phyloP scores from a whole-genome alignment of 2,797 vertebrate species.

The Hypotaenidia philippensis region DNA sequence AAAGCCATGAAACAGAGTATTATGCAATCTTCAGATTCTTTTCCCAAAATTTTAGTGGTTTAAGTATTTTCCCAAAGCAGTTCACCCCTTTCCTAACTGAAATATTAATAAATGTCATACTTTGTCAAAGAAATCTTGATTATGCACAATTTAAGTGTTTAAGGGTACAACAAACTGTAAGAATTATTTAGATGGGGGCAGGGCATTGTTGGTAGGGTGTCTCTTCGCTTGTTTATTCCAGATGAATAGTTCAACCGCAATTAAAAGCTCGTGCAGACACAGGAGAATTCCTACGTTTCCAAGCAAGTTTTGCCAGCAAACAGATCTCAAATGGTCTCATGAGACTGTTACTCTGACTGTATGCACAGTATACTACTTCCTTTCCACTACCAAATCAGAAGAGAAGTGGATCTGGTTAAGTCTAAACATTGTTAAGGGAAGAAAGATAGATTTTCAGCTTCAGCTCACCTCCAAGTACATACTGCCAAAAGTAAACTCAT shows the following conservation, averaged over 20 bases:
- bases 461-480: not conserved
- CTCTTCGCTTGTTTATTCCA: not conserved
- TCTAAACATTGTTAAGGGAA: not conserved
- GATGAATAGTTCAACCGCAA: not conserved
- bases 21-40: not conserved
- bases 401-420: not conserved
- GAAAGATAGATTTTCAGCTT: not conserved
- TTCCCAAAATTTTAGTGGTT: not conserved
- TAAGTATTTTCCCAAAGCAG: not conserved
- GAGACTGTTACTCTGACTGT: not conserved
- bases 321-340: not conserved
- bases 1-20: not conserved
- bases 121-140: not conserved
- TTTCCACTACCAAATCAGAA: not conserved
- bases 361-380: not conserved
- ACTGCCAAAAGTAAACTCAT: not conserved
- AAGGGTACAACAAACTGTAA: not conserved
- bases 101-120: not conserved
- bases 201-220: not conserved
- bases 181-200: not conserved
- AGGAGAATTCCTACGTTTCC: not conserved
- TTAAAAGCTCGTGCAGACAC: not conserved
- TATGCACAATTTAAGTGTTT: not conserved
- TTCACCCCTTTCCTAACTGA: not conserved
- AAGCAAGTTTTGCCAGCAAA: not conserved